These are phyloP conservation scores for Furnarius figulus DNA, from an alignment of 2,113 vertebrate species.

Conservation along the genomic window DNA sequence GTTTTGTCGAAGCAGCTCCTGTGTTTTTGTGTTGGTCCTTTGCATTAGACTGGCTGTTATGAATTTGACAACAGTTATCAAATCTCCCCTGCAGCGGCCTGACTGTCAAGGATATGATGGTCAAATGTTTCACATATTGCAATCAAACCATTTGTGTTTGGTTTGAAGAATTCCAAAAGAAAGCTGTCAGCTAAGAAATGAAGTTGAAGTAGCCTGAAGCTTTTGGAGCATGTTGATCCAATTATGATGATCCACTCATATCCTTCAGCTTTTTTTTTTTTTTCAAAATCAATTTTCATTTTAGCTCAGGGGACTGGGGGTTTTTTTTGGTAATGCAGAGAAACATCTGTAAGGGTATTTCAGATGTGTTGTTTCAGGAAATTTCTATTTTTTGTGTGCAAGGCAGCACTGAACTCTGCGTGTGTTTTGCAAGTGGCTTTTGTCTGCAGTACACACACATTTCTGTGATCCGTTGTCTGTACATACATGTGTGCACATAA, in stretches of 20 bases:
- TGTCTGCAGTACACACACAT: background rate
- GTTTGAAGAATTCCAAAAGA: slow-evolving; percentile 76
- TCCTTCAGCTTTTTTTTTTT: slow-evolving; percentile 63
- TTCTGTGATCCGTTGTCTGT: background rate
- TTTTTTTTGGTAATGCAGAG: slow-evolving; percentile 50
- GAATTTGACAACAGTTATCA: slow-evolving; percentile 77
- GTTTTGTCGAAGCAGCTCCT: slow-evolving; percentile 12
- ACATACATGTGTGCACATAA: no score
- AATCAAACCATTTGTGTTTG: slow-evolving; percentile 73
- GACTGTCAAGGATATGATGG: slow-evolving; percentile 72
- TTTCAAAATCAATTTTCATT: slow-evolving; percentile 79
- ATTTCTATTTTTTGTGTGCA: slow-evolving; percentile 55
- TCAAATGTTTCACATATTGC: slow-evolving; percentile 76
- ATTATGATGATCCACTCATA: slow-evolving; percentile 77
- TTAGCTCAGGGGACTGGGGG: slow-evolving; percentile 54
- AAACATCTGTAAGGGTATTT: slow-evolving; percentile 71
- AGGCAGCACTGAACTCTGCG: slow-evolving; percentile 2
- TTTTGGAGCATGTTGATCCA: slow-evolving; percentile 75
- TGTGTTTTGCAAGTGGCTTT: slow-evolving; percentile 22
- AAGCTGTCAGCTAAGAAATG: slow-evolving; percentile 76
- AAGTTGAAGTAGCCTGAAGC: slow-evolving; percentile 71
- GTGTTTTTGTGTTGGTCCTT: slow-evolving; percentile 35
- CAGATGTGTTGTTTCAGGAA: slow-evolving; percentile 68
- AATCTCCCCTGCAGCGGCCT: slow-evolving; percentile 68
- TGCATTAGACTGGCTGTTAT: slow-evolving; percentile 70